These are phyloP conservation scores for Drosophila mimica DNA, from an alignment of 2,888 invertebrate genomes.

Conservation along the genomic window DNA sequence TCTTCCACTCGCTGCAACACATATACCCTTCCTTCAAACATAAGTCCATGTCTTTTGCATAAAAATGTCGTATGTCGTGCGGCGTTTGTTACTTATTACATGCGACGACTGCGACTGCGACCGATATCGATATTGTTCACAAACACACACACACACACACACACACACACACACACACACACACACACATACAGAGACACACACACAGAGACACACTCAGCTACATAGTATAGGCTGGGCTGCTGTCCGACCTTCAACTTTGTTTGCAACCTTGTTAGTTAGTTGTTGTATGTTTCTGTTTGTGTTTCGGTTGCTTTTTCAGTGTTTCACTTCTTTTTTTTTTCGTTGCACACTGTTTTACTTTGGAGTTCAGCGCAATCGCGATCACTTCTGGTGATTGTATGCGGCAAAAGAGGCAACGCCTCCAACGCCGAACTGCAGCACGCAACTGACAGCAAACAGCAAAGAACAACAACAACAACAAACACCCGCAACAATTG, in stretches of 20 bases:
- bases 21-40: neutral
- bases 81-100: constrained; percentile 80
- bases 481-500: constrained; percentile 55
- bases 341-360: constrained; percentile 34
- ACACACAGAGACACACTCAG: neutral
- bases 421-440: constrained; percentile 65
- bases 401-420: constrained; percentile 66
- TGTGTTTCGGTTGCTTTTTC: constrained; percentile 42
- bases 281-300: constrained; percentile 39
- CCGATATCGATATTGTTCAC: constrained; percentile 74
- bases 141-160: constrained; percentile 25
- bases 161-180: neutral
- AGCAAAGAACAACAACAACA: constrained; percentile 10
- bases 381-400: constrained; percentile 78
- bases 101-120: constrained; percentile 46
- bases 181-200: neutral
- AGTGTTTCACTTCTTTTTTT: constrained; percentile 20
- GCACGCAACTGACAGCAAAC: constrained; percentile 66
- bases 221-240: constrained; percentile 25
- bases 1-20: neutral
- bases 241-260: constrained; percentile 74
- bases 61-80: constrained; percentile 81
- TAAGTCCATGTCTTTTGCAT: constrained; percentile 66
- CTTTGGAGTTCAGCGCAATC: constrained; percentile 77
- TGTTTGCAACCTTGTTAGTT: constrained; percentile 77